Conservation (phyloP, 2,888 invertebrate genomes). For the Meta bourneti region DNA sequence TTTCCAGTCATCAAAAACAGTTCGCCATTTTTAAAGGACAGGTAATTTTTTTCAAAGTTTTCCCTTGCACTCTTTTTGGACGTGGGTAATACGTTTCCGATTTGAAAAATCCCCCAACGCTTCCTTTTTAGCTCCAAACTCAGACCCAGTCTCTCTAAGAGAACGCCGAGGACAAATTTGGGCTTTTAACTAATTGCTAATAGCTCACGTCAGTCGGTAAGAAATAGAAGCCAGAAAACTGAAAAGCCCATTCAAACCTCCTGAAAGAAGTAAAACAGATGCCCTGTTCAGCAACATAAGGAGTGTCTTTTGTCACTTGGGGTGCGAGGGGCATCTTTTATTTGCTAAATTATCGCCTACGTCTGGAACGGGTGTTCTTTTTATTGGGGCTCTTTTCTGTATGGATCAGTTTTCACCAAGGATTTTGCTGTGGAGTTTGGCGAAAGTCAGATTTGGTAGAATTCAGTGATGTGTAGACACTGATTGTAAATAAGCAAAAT, state of each 20-base stretch:
- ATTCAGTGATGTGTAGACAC: too few relatives aligned
- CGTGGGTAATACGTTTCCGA: too few relatives aligned
- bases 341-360: neutral
- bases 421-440: too few relatives aligned
- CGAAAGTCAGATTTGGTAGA: too few relatives aligned
- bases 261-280: neutral
- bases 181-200: neutral
- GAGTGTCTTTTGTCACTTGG: neutral
- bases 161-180: neutral
- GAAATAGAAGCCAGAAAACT: neutral
- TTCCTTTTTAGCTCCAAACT: neutral
- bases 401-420: too few relatives aligned
- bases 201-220: neutral
- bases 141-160: neutral
- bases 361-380: neutral
- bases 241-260: neutral
- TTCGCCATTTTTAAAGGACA: too few relatives aligned
- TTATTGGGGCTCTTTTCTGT: neutral
- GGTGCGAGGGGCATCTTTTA: neutral
- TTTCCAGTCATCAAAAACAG: too few relatives aligned
- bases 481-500: too few relatives aligned
- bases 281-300: neutral
- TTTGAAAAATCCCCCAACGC: neutral
- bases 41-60: too few relatives aligned
- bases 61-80: too few relatives aligned